Evolutionary conservation across 2,888 invertebrate species (phyloP), one percentile per base, ranked within the genome.

Genomic region (Crossocerus cetratus): DNA sequence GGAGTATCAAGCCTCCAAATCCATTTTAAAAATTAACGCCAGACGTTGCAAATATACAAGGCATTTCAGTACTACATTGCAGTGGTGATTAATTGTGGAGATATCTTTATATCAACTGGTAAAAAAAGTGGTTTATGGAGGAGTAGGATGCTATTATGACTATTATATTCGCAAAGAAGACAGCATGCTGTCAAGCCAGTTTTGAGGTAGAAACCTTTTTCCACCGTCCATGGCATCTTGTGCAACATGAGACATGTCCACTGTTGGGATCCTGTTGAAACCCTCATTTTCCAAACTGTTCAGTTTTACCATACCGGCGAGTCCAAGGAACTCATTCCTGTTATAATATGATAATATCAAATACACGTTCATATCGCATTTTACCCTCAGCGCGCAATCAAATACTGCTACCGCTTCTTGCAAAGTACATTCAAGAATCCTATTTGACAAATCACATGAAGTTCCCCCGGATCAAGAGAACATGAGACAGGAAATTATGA

Each of bases 301-400:
- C 84, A 94, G 92, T 85, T 93, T 94, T 76, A 94, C 94, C 93
- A 94, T 94, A 88, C 94, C 94, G 88, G 93, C 93, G 85, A 94
- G 92, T 72, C 94, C 94, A 89, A 93, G 91, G 90, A 94, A 92
- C 88, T 94, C 94, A 92, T 93, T 94, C 92, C 94, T 94, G 63
- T 71, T 32, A 16, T 44, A 59, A 78, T 66, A 44, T 21, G 53
- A 65, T 69, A 45, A 49, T 32, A 32, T 32, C 18, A 59, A 55
- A 49, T 69, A 54, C 65, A 65, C 14, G 4, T 60, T 23, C 21
- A 64, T 57, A 62, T 13, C 3, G 54, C 13, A 20, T 14, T 16
- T 11, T 22, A 14, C 5, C 43, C 43, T 20, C 32, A 3, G 32
- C 32, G 32, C 1, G 11, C 8, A 32, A 32, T 32, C 1, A 32